Percentiles rank a stretch among this genome's conserved stretches.
These are phyloP conservation scores for Oreochromis grahami DNA, from an alignment of 2,797 vertebrate genomes.

Conservation along the genomic window DNA sequence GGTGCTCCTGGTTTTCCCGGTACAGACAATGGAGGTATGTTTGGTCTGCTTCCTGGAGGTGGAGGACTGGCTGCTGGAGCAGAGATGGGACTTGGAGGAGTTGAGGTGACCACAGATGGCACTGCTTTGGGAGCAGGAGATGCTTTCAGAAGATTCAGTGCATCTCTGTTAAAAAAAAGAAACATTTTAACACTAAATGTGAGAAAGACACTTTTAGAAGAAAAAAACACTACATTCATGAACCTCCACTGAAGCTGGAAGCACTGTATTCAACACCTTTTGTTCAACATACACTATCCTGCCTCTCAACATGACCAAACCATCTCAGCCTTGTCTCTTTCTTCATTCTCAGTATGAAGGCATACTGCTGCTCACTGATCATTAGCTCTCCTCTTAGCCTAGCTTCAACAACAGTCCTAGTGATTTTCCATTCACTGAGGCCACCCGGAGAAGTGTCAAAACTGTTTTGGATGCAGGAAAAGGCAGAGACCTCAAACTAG, in stretches of 20 bases:
- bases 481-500: background rate
- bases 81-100: conserved; percentile 11
- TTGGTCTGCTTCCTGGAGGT: conserved; percentile 75
- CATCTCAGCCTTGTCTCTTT: background rate
- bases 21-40: conserved; percentile 82
- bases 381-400: background rate
- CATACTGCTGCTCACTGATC: background rate
- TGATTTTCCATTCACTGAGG: background rate
- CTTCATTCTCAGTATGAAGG: background rate
- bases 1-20: conserved; percentile 82
- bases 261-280: background rate
- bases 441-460: background rate
- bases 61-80: conserved; percentile 36
- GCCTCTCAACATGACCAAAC: background rate
- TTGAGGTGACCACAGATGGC: conserved; percentile 29
- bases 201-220: background rate
- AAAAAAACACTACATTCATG: background rate
- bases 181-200: background rate
- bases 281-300: background rate
- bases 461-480: background rate
- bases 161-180: conserved; percentile 78
- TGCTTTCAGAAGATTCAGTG: conserved; percentile 82
- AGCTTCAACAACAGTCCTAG: background rate
- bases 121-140: conserved; percentile 45
- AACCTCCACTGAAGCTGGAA: background rate